These are phyloP conservation scores for Phymastichus coffea DNA, from an alignment of 1,140 invertebrate genomes.

Conservation along the genomic window DNA sequence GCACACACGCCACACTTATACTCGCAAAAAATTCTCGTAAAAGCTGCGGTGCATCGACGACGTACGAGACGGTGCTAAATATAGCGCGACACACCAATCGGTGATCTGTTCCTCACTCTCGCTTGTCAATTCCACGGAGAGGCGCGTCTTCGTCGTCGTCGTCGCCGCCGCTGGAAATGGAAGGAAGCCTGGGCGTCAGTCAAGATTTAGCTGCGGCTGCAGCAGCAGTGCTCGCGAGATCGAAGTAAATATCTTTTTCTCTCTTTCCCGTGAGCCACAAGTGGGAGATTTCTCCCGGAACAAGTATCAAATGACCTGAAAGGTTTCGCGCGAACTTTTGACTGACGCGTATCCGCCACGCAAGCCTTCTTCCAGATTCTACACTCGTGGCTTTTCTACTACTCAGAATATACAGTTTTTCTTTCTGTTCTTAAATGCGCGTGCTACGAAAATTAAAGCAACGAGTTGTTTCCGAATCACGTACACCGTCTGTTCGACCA, in stretches of 20 bases:
- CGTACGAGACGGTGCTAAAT: too few species aligned
- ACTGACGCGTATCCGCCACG: conserved; percentile 37
- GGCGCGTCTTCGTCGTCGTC: not conserved
- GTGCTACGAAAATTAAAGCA: too few species aligned
- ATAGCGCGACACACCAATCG: too few species aligned
- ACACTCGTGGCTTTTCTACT: not conserved
- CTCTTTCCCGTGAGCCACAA: conserved; percentile 42
- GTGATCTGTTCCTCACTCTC: not conserved
- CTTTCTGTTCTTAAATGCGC: too few species aligned
- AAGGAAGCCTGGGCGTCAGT: conserved; percentile 39
- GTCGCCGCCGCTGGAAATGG: conserved; percentile 22
- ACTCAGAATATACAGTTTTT: too few species aligned
- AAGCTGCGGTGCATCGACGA: too few species aligned
- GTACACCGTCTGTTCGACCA: too few species aligned
- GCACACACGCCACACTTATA: too few species aligned
- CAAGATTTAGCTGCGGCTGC: conserved; percentile 41
- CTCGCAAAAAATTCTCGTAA: too few species aligned
- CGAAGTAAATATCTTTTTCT: conserved; percentile 45
- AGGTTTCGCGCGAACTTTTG: conserved; percentile 39
- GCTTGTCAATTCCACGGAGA: not conserved
- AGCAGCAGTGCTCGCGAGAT: conserved; percentile 38
- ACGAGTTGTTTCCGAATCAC: too few species aligned
- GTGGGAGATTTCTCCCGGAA: conserved; percentile 52
- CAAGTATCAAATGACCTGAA: conserved; percentile 37
- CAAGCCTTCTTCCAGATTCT: conserved; percentile 11